These are phyloP conservation scores for Lasioglossum baleicum DNA, from an alignment of 1,140 invertebrate genomes.

Conservation along the genomic window DNA sequence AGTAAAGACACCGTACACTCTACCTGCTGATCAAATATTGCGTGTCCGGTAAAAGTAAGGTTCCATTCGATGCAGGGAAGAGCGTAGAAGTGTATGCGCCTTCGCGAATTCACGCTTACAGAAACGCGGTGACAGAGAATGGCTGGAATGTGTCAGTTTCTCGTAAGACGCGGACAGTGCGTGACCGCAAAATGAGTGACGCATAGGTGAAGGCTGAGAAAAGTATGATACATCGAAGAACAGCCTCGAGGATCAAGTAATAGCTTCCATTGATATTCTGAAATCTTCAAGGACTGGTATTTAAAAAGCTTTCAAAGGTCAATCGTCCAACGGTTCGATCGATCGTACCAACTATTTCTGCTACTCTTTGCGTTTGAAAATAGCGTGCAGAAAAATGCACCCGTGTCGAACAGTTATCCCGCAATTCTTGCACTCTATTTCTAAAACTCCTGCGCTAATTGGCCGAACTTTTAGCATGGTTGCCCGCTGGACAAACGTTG, in stretches of 20 bases:
- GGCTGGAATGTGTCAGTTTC: constrained; percentile 55
- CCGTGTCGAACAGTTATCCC: no score
- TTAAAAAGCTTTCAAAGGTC: no score
- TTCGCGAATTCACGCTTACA: constrained; percentile 41
- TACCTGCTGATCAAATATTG: constrained; percentile 18
- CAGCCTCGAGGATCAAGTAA: constrained; percentile 3
- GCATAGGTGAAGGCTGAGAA: constrained; percentile 54
- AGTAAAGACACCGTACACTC: not conserved
- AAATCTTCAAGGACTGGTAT: no score
- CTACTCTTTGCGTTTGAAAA: no score
- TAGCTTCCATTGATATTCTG: no score
- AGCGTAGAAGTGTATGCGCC: not conserved
- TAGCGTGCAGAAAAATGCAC: no score
- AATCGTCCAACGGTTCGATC: no score
- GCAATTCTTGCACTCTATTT: not conserved
- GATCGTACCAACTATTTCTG: no score
- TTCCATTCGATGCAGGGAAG: constrained; percentile 15
- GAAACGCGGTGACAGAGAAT: constrained; percentile 51
- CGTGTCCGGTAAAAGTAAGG: constrained; percentile 39
- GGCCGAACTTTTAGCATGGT: not conserved
- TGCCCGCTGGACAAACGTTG: not conserved
- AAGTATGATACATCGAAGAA: constrained; percentile 56
- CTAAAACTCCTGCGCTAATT: not conserved
- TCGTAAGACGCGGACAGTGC: constrained; percentile 40
- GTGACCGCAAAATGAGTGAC: constrained; percentile 51